phyloP scores from a whole-genome alignment of 2,113 vertebrate species.

The Melierax canorus region DNA sequence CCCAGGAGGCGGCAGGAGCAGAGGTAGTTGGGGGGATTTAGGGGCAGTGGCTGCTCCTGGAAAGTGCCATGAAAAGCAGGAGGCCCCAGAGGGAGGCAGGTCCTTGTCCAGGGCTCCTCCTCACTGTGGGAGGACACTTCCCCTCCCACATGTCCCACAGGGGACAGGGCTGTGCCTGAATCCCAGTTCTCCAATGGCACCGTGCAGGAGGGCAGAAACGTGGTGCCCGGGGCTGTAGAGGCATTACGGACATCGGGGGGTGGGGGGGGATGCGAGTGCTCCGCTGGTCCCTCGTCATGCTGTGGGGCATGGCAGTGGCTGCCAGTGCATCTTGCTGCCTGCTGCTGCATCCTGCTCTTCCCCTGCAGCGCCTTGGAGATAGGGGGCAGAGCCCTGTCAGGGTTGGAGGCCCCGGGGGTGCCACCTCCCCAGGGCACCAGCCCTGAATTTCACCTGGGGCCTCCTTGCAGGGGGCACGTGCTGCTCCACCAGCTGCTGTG shows the following conservation, averaged over 20 bases:
- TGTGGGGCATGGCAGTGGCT: rapidly evolving
- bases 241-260: not conserved
- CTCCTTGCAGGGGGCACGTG: rapidly evolving
- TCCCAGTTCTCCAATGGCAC: not conserved
- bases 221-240: rapidly evolving
- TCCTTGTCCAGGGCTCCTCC: not conserved
- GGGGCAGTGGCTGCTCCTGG: not conserved
- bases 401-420: rapidly evolving
- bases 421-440: not conserved
- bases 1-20: not conserved
- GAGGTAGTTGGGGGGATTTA: not conserved
- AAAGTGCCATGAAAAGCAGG: not conserved
- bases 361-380: not conserved
- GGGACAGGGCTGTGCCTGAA: not conserved
- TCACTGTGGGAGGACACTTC: not conserved
- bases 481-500: not conserved
- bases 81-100: not conserved
- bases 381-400: not conserved
- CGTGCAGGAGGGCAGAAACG: not conserved
- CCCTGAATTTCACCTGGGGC: not conserved
- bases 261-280: not conserved
- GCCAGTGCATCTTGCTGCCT: not conserved
- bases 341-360: not conserved
- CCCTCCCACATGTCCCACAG: rapidly evolving
- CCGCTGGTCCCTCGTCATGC: rapidly evolving